Base-by-base conservation (phyloP, 1,140 invertebrate species). In the Saccostrea echinata region DNA sequence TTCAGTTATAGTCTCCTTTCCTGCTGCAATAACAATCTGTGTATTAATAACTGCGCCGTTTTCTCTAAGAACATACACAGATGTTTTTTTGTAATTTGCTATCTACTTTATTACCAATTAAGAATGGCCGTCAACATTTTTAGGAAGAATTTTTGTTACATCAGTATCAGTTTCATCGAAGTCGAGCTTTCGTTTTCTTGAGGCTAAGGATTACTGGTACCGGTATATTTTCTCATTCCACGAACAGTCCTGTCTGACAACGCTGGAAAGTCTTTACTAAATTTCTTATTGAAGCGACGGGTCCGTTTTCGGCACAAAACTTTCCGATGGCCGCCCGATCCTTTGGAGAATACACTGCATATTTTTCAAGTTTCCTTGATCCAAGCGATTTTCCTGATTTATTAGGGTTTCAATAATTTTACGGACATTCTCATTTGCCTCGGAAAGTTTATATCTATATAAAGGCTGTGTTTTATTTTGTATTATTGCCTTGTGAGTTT, bases 91-190 rank as follows among this genome's bases (percentile, higher is more conserved):
- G 30, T 43, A 85, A 55, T 55, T 85, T 76, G 51, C 61, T n/a
- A 85, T 85, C 84, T 24, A 85, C 35, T 12, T 85, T 55, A 2
- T 27, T 51, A 1, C 64, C 84, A 3, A 85, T 51, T 21, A 76
- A 51, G 52, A 85, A 27, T 61, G 84, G 84, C 53, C 84, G 43
- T 24, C 84, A 57, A 16, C 68, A 43, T 52, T 85, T 85, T 85
- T 55, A 85, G n/a, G n/a, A n/a, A n/a, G n/a, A n/a, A n/a, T n/a
- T n/a, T n/a, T n/a, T n/a, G n/a, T n/a, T n/a, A n/a, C 43, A 64
- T 85, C 84, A 68, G 24, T 13, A 8, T 64, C 16, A 12, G 52
- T 52, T 18, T 43, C 84, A 12, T 85, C 64, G 30, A 85, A 76
- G 43, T 71, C 35, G 24, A 85, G 12, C 76, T 85, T 76, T 52